Evolutionary conservation across 2,113 vertebrate genomes (phyloP).

Genomic region (Gopherus flavomarginatus): DNA sequence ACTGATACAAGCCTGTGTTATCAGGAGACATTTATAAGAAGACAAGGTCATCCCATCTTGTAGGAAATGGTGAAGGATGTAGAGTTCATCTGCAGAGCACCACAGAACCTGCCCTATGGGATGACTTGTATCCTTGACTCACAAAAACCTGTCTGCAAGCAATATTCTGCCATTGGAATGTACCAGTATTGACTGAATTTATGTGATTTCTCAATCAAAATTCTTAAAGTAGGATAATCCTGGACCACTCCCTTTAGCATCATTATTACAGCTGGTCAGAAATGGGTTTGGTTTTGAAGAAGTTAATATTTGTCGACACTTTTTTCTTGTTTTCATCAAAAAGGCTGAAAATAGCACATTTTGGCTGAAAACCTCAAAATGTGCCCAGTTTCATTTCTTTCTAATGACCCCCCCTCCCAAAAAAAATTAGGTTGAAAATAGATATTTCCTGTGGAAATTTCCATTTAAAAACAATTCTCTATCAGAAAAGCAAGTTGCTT

Average conservation of each 20-base stretch:
- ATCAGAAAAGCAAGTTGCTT: background rate
- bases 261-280: background rate
- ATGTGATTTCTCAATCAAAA: background rate
- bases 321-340: background rate
- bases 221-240: background rate
- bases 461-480: background rate
- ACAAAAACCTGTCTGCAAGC: background rate
- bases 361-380: background rate
- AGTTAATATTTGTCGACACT: background rate
- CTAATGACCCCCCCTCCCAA: background rate
- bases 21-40: background rate
- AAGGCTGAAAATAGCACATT: background rate
- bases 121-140: background rate
- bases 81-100: background rate
- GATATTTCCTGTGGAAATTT: background rate
- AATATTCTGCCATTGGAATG: background rate
- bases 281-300: background rate
- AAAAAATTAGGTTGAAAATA: background rate
- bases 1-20: background rate
- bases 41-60: background rate
- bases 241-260: slow-evolving; percentile 17
- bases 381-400: background rate
- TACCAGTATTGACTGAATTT: background rate
- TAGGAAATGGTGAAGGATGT: background rate
- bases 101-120: background rate